Evolutionary conservation across 2,113 vertebrate genomes (phyloP), one percentile per base, ranked within the genome.

Genomic region (Bothrops jararaca): DNA sequence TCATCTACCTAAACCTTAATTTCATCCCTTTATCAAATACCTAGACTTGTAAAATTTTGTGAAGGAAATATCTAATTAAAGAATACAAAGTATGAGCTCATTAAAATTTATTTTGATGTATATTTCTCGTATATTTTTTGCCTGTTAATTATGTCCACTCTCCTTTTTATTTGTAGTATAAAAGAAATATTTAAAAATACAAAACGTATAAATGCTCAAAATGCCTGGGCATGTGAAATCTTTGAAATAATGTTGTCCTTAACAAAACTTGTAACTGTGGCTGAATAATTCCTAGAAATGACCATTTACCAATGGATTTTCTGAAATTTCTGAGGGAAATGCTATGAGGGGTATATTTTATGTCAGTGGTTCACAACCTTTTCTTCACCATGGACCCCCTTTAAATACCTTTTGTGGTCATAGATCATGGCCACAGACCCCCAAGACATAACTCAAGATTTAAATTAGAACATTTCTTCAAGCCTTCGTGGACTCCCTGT

Each of bases 231-330:
- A 7, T 8, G 18, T 39, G 57, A 1, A 50, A 60, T 93, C 88
- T 45, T 52, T 89, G 20, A 86, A 90, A 85, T 93, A 92, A 88
- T 15, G 0, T 29, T 64, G 3, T 39, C 18, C 94, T 85, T 57
- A 45, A 94, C 87, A 93, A 93, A 94, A 88, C 1, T 2, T 95
- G 54, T 2, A 29, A 8, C 91, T 89, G 6, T 53, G 42, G 5
- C 92, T 88, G 56, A 24, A 91, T 85, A 1, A 88, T 7, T 48
- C 91, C 94, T 89, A 93, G 91, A 95, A 93, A 88, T 34, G 69
- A 64, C 89, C 23, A 91, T 10, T 39, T 56, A 69, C 15, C 34
- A 12, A 86, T 85, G 52, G 74, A 48, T 13, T 86, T 90, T 54
- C 50, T 45, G 57, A 69, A 39, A 50, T 48, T 92, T 50, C 39